Evolutionary conservation across 2,113 vertebrate genomes (phyloP).

Genomic region (Antigone vipio): DNA sequence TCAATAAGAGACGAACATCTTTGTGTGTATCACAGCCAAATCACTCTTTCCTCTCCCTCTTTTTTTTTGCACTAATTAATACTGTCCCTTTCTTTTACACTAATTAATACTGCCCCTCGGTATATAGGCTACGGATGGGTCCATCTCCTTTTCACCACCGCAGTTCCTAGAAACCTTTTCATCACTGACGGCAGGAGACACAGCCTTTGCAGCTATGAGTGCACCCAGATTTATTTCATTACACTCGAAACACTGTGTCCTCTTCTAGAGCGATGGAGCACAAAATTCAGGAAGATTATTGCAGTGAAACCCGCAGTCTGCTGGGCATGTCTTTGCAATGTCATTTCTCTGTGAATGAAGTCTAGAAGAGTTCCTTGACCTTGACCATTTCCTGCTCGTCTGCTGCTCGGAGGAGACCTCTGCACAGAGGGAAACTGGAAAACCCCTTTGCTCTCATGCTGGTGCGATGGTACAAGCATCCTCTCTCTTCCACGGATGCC

Average conservation of each 20-base stretch:
- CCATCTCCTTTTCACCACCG: not conserved
- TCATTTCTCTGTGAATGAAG: not conserved
- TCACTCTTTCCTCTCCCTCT: not conserved
- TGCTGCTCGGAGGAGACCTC: not conserved
- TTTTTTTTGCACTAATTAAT: not conserved
- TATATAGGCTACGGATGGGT: not conserved
- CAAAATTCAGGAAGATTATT: not conserved
- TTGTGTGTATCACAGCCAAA: not conserved
- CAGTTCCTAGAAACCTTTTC: not conserved
- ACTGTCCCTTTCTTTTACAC: not conserved
- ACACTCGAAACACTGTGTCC: not conserved
- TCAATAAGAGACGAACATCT: not conserved
- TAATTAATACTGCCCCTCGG: not conserved
- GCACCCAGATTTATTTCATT: not conserved
- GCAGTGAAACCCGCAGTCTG: not conserved
- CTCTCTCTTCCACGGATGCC: accelerated
- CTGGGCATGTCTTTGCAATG: not conserved
- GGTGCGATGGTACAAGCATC: accelerated
- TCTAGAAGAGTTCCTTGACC: not conserved
- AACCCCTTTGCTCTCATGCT: not conserved
- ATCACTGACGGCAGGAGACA: not conserved
- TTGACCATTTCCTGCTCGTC: accelerated
- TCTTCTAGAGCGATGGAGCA: not conserved
- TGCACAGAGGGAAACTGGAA: not conserved
- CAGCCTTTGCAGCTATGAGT: not conserved